A percentile compares a stretch with the other conserved stretches of the same genome.
phyloP scores from a whole-genome alignment of 1,140 invertebrate species.

The Drosophila serrata region DNA sequence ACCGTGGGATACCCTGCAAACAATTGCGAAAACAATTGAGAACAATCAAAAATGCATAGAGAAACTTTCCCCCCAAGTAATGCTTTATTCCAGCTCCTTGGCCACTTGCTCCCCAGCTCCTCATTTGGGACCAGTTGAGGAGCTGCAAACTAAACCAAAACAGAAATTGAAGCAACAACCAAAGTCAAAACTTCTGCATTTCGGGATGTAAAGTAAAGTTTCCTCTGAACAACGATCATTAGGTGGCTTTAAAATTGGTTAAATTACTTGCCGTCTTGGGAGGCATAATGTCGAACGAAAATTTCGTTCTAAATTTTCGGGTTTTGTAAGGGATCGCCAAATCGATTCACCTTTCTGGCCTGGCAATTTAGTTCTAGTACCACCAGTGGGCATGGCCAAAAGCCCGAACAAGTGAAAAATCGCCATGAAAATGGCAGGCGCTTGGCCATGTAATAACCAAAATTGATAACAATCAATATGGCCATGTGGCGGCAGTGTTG shows the following conservation, averaged over 20 bases:
- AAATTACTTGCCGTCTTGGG: slow-evolving; percentile 34
- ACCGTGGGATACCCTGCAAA: slow-evolving; percentile 57
- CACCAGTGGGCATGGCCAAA: slow-evolving; percentile 27
- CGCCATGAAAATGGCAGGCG: slow-evolving; percentile 71
- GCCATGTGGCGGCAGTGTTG: slow-evolving; percentile 63
- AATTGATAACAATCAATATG: slow-evolving; percentile 83
- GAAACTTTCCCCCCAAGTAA: slow-evolving; percentile 49
- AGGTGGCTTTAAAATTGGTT: slow-evolving; percentile 33
- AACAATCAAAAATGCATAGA: slow-evolving; percentile 60
- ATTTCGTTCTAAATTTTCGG: neutral
- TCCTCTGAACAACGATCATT: slow-evolving; percentile 21
- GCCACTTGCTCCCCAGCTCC: slow-evolving; percentile 34
- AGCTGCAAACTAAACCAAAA: slow-evolving; percentile 29
- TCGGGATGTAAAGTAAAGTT: slow-evolving; percentile 9
- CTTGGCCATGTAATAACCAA: slow-evolving; percentile 77
- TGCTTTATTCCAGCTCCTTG: slow-evolving; percentile 33
- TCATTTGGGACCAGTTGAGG: slow-evolving; percentile 45
- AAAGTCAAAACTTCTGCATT: slow-evolving; percentile 18
- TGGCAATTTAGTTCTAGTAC: slow-evolving; percentile 21
- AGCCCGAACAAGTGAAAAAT: slow-evolving; percentile 70
- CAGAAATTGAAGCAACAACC: slow-evolving; percentile 25
- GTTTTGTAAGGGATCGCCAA: neutral
- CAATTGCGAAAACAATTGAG: slow-evolving; percentile 51
- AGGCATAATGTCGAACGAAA: slow-evolving; percentile 1
- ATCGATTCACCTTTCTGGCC: slow-evolving; percentile 20